These are phyloP conservation scores for Agelaius phoeniceus DNA, from an alignment of 2,113 vertebrate species.

Conservation along the genomic window DNA sequence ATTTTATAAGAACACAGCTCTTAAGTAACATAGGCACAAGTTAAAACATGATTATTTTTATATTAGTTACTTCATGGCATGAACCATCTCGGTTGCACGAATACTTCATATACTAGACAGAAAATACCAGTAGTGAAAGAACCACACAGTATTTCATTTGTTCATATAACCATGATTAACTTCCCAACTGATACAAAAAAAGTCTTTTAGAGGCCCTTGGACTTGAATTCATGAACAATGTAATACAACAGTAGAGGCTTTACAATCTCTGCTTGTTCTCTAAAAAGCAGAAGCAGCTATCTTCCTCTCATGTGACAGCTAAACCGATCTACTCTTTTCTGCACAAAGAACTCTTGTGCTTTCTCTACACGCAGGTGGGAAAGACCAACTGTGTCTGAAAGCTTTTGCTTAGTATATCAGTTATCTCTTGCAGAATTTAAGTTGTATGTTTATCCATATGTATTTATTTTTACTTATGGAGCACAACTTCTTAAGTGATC, in stretches of 20 bases:
- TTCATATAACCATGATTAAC: constrained; percentile 40
- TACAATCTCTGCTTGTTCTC: constrained; percentile 61
- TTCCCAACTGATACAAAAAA: constrained; percentile 30
- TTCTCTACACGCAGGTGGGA: constrained; percentile 66
- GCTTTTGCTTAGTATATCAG: constrained; percentile 12
- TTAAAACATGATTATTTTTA: not conserved
- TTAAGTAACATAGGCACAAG: not conserved
- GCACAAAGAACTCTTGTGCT: constrained; percentile 75
- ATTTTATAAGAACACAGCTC: not conserved
- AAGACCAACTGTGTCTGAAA: constrained; percentile 38
- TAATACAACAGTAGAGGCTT: constrained; percentile 12
- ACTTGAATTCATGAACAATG: constrained; percentile 51
- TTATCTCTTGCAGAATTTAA: not conserved
- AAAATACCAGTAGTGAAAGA: constrained; percentile 12
- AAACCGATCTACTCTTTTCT: constrained; percentile 52
- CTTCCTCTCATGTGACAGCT: constrained; percentile 74
- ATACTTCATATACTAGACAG: not conserved
- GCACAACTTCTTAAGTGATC: not conserved
- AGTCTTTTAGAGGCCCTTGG: constrained; percentile 11
- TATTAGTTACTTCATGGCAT: not conserved
- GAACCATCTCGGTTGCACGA: not conserved
- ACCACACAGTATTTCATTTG: constrained; percentile 27
- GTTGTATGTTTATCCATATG: too few species aligned
- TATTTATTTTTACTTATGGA: not conserved
- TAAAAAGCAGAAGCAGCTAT: constrained; percentile 62